A percentile compares a stretch with the other conserved stretches of the same genome.
These are phyloP conservation scores for Conchocele bisecta DNA, from an alignment of 2,888 invertebrate species.

Conservation along the genomic window DNA sequence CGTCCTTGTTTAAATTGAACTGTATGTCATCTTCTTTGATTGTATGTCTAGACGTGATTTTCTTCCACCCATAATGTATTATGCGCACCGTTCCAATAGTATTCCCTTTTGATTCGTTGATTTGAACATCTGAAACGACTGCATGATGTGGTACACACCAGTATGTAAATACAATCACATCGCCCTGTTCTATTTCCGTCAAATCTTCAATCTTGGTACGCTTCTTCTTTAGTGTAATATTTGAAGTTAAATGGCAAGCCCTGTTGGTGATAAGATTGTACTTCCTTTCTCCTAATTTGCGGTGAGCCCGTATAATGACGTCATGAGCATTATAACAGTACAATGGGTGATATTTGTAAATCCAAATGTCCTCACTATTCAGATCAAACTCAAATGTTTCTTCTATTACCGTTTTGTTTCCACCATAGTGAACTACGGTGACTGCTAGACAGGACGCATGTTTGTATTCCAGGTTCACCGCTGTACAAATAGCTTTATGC, in stretches of 20 bases:
- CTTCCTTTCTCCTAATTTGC: conserved; percentile 14
- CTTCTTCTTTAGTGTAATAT: conserved; percentile 14
- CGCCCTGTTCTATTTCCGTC: conserved; percentile 16
- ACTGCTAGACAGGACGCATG: not conserved
- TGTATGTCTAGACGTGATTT: no score
- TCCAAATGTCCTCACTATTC: conserved; percentile 26
- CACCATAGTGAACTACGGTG: conserved; percentile 25
- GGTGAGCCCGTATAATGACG: conserved; percentile 22
- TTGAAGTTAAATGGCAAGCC: conserved; percentile 19
- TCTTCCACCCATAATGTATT: no score
- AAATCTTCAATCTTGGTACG: conserved; percentile 1
- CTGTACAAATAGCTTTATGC: conserved; percentile 32
- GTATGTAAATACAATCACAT: conserved; percentile 25
- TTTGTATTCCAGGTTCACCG: not conserved
- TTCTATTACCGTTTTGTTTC: conserved; percentile 10
- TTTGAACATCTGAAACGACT: conserved; percentile 12
- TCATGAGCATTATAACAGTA: conserved; percentile 9
- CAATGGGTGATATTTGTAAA: conserved; percentile 22
- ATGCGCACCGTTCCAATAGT: no score
- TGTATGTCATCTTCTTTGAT: conserved; percentile 19
- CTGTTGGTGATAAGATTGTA: conserved; percentile 9
- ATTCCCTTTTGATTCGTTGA: conserved; percentile 9
- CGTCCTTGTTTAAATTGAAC: conserved; percentile 14
- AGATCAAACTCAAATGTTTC: conserved; percentile 30
- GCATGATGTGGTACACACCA: conserved; percentile 29